These are phyloP conservation scores for Papilio elwesi DNA, from an alignment of 2,888 invertebrate genomes.

Conservation along the genomic window DNA sequence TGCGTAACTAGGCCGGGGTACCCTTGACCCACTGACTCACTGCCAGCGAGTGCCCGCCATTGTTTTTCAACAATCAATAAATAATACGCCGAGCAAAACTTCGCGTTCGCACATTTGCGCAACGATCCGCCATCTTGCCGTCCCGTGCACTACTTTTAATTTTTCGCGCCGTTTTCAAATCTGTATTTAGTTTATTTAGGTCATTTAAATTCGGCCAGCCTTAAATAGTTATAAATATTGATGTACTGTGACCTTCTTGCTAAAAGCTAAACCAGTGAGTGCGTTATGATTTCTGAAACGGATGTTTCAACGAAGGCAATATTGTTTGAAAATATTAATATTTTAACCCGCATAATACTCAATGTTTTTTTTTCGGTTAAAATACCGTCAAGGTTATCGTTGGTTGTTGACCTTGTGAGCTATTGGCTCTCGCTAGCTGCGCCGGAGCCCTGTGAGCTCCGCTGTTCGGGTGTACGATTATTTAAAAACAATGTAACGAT, in stretches of 20 bases:
- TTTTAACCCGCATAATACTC: constrained; percentile 30
- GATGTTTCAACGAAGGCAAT: constrained; percentile 34
- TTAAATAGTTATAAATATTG: constrained; percentile 56
- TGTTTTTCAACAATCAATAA: constrained; percentile 84
- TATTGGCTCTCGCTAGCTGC: constrained; percentile 44
- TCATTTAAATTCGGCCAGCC: background rate
- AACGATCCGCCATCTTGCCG: constrained; percentile 61
- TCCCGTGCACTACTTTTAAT: constrained; percentile 58
- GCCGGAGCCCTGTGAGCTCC: constrained; percentile 46
- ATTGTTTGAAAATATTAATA: constrained; percentile 25
- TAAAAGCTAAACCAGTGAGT: constrained; percentile 59
- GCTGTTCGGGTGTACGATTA: constrained; percentile 48
- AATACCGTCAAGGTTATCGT: constrained; percentile 38
- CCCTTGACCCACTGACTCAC: constrained; percentile 83
- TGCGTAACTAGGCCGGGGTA: constrained; percentile 77
- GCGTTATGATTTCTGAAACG: constrained; percentile 45
- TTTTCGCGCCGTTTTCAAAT: constrained; percentile 49
- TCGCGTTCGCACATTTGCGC: constrained; percentile 73
- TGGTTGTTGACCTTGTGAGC: constrained; percentile 38
- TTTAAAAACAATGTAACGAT: constrained; percentile 72
- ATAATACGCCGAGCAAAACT: constrained; percentile 78
- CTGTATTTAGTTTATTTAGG: constrained; percentile 5
- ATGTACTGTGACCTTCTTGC: constrained; percentile 63
- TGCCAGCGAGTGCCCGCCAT: constrained; percentile 79
- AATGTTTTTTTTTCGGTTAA: constrained; percentile 37